A percentile compares a stretch with the other conserved stretches of the same genome.
Conservation (phyloP, 2,113 vertebrate genomes). For the Zapornia atra region DNA sequence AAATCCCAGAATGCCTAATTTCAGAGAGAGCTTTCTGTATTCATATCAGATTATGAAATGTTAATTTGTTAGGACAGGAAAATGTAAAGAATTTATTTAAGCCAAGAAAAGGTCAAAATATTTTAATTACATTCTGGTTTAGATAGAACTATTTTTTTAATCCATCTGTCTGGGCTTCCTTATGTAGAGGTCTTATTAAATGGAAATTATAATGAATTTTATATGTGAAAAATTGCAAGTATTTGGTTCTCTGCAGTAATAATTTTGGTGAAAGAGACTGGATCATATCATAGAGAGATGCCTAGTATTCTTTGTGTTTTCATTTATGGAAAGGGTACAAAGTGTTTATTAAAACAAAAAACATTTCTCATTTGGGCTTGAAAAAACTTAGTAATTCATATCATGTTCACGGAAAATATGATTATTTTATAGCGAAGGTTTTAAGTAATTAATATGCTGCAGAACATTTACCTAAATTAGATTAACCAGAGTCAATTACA, state of each 20-base stretch:
- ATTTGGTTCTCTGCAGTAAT: not conserved
- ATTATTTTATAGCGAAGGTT: not conserved
- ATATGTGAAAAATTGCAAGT: not conserved
- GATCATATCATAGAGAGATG: not conserved
- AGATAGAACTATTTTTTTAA: not conserved
- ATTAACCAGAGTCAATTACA: slow-evolving; percentile 21
- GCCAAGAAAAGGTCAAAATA: not conserved
- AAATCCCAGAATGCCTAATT: not conserved
- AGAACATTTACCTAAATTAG: slow-evolving; percentile 1
- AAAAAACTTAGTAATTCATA: not conserved
- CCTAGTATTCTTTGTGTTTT: not conserved
- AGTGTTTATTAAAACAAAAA: not conserved
- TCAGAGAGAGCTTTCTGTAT: not conserved
- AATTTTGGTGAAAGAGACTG: not conserved
- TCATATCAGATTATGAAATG: not conserved
- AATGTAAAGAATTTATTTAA: not conserved
- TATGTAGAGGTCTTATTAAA: not conserved
- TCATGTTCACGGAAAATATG: not conserved
- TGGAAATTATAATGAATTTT: not conserved
- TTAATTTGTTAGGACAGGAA: not conserved
- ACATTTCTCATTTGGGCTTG: not conserved
- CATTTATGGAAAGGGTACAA: not conserved
- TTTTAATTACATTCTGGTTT: not conserved
- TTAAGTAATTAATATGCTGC: not conserved
- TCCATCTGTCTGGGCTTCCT: not conserved